Evolutionary conservation across 2,113 vertebrate species (phyloP), one percentile per base, ranked within the genome.

Genomic region (Bubalus kerabau): DNA sequence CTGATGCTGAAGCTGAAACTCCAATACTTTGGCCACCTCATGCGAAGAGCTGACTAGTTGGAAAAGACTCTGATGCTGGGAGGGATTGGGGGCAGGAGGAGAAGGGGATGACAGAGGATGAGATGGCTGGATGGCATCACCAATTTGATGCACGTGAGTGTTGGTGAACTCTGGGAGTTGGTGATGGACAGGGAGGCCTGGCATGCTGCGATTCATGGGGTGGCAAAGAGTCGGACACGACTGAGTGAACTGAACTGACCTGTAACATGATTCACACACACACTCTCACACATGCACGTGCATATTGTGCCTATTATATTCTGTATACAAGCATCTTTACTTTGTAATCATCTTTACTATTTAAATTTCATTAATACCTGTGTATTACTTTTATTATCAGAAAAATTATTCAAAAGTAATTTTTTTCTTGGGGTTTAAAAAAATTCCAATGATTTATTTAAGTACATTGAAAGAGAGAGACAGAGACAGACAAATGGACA

Each of bases 381-480:
- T 21, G 14, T 28, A 54, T 23, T 94, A 50, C 46, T 95, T 96
- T 93, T 60, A 76, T 40, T 92, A 87, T 62, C 26, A 64, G 48
- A 94, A 95, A 87, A 91, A 84, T 74, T 88, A 91, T 74, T 84
- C 6, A 87, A 94, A 84, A 91, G 56, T 71, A 71, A 67, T 85
- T 91, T 87, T 23, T 43, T 48, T 36, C 40, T 87, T n/a, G n/a
- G 56, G 43, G 5, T 28, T 90, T 97, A 81, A 60, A 67, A 62
- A 56, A 88, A 43, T 9, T 57, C 10, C 50, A 90, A 48, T 59
- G 46, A 95, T 62, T 95, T 84, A 78, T 9, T 86, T 90, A 85
- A 80, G n/a, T 46, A 36, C 14, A 43, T 0, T 83, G 32, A 16
- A 10, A 82, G 14, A 52, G 40, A 40, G 7, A n/a, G 32, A 24